Conservation (phyloP, 1,140 invertebrate genomes). For the Spodoptera litura region DNA sequence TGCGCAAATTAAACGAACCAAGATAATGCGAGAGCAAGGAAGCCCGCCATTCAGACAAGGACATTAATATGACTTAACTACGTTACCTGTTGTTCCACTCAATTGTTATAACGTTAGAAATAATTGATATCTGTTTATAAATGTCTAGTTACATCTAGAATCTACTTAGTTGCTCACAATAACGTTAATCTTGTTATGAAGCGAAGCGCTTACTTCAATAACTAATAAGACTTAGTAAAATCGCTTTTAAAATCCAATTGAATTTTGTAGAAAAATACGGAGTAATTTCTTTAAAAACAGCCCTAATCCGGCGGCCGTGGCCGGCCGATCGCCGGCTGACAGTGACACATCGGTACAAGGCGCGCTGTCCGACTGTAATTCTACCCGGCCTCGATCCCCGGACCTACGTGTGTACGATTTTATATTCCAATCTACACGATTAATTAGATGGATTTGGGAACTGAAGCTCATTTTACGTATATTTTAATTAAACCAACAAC, state of each 20-base stretch:
- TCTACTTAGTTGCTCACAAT: too few relatives aligned
- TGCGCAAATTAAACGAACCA: slow-evolving; percentile 75
- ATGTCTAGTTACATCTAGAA: not conserved
- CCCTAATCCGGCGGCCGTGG: slow-evolving; percentile 76
- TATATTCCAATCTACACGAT: slow-evolving; percentile 70
- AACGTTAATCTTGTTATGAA: too few relatives aligned
- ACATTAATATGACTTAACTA: slow-evolving; percentile 63
- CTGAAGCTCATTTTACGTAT: slow-evolving; percentile 32
- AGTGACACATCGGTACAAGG: slow-evolving; percentile 86
- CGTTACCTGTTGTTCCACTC: slow-evolving; percentile 49
- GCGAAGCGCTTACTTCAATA: not conserved
- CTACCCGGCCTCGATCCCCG: slow-evolving; percentile 71
- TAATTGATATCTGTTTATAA: not conserved
- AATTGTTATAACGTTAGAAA: slow-evolving; percentile 23
- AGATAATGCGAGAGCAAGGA: slow-evolving; percentile 72
- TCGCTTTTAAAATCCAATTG: slow-evolving; percentile 16
- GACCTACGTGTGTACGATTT: slow-evolving; percentile 57
- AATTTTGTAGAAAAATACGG: slow-evolving; percentile 36
- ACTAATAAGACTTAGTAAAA: not conserved
- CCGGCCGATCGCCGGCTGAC: slow-evolving; percentile 76
- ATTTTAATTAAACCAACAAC: slow-evolving; percentile 32
- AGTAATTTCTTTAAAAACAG: slow-evolving; percentile 80
- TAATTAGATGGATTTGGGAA: slow-evolving; percentile 59
- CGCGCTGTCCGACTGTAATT: slow-evolving; percentile 84
- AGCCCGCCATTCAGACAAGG: slow-evolving; percentile 62